These are phyloP conservation scores for Microctonus aethiopoides DNA, from an alignment of 2,888 invertebrate species.

Conservation along the genomic window DNA sequence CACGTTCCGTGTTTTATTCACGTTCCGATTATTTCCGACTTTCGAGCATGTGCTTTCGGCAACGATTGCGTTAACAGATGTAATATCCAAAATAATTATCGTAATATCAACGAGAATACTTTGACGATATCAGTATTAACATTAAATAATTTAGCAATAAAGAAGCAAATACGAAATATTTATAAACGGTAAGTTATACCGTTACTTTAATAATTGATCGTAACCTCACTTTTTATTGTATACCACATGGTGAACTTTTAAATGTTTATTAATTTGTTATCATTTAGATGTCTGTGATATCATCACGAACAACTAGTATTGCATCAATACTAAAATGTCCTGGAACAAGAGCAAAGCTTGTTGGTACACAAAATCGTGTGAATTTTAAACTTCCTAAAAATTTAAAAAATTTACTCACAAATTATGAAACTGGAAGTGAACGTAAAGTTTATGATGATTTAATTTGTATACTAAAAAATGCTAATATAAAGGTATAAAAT, in stretches of 20 bases:
- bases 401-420: constrained; percentile 67
- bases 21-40: too few relatives aligned
- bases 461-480: constrained; percentile 68
- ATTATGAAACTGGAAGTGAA: constrained; percentile 65
- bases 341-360: constrained; percentile 52
- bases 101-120: too few relatives aligned
- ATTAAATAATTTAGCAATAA: not conserved
- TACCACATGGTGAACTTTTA: not conserved
- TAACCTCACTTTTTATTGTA: constrained; percentile 1
- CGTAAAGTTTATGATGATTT: constrained; percentile 69
- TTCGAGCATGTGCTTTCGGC: not conserved
- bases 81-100: too few relatives aligned
- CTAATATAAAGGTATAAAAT: constrained; percentile 63
- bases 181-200: not conserved
- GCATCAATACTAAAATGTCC: constrained; percentile 59
- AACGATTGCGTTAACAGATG: too few relatives aligned
- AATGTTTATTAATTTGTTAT: not conserved
- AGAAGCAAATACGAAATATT: not conserved
- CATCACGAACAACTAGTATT: constrained; percentile 58
- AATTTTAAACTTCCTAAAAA: constrained; percentile 69
- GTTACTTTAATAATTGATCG: not conserved
- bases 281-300: constrained; percentile 62
- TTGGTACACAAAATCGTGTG: constrained; percentile 55
- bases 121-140: not conserved
- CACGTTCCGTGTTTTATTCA: too few relatives aligned